phyloP scores from a whole-genome alignment of 2,797 vertebrate species.

The Sebastolobus alascanus region DNA sequence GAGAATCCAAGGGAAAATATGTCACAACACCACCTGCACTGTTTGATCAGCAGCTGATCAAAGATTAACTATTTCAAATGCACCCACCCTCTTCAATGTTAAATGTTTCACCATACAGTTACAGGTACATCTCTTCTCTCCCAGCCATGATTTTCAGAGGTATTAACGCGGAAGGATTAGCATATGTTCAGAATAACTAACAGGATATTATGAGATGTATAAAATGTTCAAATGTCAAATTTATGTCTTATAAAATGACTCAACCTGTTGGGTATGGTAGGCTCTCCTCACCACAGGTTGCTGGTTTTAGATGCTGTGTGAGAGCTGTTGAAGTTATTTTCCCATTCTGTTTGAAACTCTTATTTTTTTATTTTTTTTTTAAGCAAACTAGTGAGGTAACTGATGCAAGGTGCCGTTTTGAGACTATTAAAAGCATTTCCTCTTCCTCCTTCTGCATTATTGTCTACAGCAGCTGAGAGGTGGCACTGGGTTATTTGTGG shows the following conservation, averaged over 20 bases:
- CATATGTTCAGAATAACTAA: not conserved
- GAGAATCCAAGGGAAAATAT: not conserved
- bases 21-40: not conserved
- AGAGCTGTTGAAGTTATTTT: slow-evolving; percentile 5
- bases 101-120: not conserved
- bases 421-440: slow-evolving; percentile 21
- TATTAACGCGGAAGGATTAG: not conserved
- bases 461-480: slow-evolving; percentile 10
- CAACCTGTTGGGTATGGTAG: not conserved
- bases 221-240: not conserved
- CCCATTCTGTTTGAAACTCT: slow-evolving; percentile 10
- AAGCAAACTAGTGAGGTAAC: not conserved
- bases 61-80: not conserved
- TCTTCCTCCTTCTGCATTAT: not conserved
- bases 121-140: not conserved
- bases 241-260: not conserved
- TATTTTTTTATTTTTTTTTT: not conserved
- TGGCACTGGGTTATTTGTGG: not conserved
- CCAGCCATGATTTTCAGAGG: not conserved
- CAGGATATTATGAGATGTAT: not conserved
- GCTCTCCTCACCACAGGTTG: not conserved
- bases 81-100: not conserved
- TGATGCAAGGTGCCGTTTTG: slow-evolving; percentile 21
- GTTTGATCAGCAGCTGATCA: not conserved
- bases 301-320: not conserved